Conservation (phyloP, 2,888 invertebrate species). For the Trachelus iudaicus region DNA sequence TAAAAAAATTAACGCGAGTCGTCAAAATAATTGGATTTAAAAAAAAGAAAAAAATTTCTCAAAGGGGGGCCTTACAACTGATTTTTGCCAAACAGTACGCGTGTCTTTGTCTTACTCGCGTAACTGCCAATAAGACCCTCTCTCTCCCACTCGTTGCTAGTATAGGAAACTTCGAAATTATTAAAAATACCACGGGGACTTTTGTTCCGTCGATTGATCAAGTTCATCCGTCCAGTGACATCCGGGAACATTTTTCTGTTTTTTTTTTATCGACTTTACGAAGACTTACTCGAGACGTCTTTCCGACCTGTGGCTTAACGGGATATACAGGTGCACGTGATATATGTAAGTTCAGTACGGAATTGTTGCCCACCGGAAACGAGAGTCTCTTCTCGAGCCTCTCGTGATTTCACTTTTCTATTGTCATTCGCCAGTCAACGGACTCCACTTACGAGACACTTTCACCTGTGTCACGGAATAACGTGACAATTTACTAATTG, state of each 20-base stretch:
- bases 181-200: no score
- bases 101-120: neutral
- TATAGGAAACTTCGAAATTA: no score
- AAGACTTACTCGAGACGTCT: neutral
- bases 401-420: slow-evolving; percentile 50
- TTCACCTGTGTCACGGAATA: slow-evolving; percentile 37
- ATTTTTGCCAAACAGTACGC: neutral
- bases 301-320: neutral
- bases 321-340: neutral
- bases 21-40: neutral
- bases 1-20: neutral
- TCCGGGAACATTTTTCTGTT: neutral
- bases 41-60: neutral
- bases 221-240: neutral
- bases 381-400: neutral
- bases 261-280: neutral
- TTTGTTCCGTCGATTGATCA: no score
- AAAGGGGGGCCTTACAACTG: neutral
- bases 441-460: slow-evolving; percentile 32
- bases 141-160: neutral
- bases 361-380: neutral
- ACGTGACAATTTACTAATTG: slow-evolving; percentile 3
- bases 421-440: slow-evolving; percentile 36
- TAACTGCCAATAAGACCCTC: neutral
- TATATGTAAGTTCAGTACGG: neutral